These are phyloP conservation scores for Varecia variegata DNA, from an alignment of 2,797 vertebrate species.

Conservation along the genomic window DNA sequence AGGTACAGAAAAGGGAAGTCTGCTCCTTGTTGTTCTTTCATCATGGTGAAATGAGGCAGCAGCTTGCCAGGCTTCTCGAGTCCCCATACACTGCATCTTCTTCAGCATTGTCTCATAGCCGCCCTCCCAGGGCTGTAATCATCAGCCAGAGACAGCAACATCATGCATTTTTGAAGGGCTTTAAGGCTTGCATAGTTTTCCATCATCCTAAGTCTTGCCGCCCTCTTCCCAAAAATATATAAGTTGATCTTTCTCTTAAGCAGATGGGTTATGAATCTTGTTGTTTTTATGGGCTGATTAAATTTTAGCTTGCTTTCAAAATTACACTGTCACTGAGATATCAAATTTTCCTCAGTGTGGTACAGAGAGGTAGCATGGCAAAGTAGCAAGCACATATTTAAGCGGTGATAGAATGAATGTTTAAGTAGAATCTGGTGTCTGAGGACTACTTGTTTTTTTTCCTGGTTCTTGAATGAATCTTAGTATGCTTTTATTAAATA, in stretches of 20 bases:
- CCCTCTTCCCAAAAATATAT: neutral
- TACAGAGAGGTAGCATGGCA: neutral
- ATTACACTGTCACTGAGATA: slow-evolving; percentile 55
- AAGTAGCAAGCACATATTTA: slow-evolving; percentile 69
- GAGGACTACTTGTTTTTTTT: slow-evolving; percentile 60
- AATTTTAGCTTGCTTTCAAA: slow-evolving; percentile 62
- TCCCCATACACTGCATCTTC: neutral
- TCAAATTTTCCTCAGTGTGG: slow-evolving; percentile 6
- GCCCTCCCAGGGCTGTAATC: slow-evolving; percentile 33
- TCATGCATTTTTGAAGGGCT: slow-evolving; percentile 20
- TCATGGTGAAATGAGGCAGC: neutral
- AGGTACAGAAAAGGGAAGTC: neutral
- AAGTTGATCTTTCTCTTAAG: neutral
- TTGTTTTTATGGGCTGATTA: neutral
- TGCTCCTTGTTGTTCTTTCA: neutral
- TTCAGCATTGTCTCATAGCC: neutral
- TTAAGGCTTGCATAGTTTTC: slow-evolving; percentile 26
- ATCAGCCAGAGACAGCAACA: neutral
- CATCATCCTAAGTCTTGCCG: neutral
- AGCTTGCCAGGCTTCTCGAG: slow-evolving; percentile 19
- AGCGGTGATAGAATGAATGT: slow-evolving; percentile 59
- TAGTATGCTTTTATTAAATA: slow-evolving; percentile 12
- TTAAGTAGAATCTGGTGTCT: slow-evolving; percentile 67
- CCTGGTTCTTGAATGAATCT: slow-evolving; percentile 39
- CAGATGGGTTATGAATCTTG: neutral